Evolutionary conservation across 2,797 vertebrate genomes (phyloP).

Genomic region (Karalla daura): DNA sequence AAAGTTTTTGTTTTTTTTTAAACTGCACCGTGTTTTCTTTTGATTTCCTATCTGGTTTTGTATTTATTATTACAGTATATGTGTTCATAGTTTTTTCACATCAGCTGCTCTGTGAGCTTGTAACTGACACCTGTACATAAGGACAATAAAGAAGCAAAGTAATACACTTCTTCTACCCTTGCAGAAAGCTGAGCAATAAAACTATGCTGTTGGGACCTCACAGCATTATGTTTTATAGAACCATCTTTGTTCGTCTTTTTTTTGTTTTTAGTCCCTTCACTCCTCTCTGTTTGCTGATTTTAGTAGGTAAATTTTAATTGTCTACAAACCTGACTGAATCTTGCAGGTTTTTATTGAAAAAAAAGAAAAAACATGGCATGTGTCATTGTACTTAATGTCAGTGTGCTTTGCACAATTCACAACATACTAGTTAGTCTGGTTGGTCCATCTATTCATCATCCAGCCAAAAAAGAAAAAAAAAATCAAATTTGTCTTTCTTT

Average conservation of each 20-base stretch:
- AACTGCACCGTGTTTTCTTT: slow-evolving; percentile 73
- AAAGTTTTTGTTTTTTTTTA: background rate
- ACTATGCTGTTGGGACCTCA: slow-evolving; percentile 93
- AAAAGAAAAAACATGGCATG: too few relatives aligned
- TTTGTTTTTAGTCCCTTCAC: too few relatives aligned
- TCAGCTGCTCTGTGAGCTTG: slow-evolving; percentile 92
- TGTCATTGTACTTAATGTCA: too few relatives aligned
- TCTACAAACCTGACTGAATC: too few relatives aligned
- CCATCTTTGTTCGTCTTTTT: slow-evolving; percentile 28
- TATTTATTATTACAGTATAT: slow-evolving; percentile 91
- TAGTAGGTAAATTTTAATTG: too few relatives aligned
- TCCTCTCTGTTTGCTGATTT: too few relatives aligned
- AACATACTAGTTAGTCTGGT: too few relatives aligned
- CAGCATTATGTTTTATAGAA: slow-evolving; percentile 87
- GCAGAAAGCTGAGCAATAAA: slow-evolving; percentile 94
- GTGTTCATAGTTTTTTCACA: slow-evolving; percentile 83
- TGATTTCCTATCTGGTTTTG: slow-evolving; percentile 82
- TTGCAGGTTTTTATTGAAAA: too few relatives aligned
- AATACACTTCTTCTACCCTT: slow-evolving; percentile 87
- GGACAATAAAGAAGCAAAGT: slow-evolving; percentile 77
- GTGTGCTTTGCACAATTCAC: too few relatives aligned
- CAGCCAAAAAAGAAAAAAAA: too few relatives aligned
- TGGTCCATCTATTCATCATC: too few relatives aligned
- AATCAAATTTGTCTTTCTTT: too few relatives aligned
- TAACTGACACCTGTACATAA: slow-evolving; percentile 91